Evolutionary conservation across 2,797 vertebrate species (phyloP).

Genomic region (Gymnodraco acuticeps): DNA sequence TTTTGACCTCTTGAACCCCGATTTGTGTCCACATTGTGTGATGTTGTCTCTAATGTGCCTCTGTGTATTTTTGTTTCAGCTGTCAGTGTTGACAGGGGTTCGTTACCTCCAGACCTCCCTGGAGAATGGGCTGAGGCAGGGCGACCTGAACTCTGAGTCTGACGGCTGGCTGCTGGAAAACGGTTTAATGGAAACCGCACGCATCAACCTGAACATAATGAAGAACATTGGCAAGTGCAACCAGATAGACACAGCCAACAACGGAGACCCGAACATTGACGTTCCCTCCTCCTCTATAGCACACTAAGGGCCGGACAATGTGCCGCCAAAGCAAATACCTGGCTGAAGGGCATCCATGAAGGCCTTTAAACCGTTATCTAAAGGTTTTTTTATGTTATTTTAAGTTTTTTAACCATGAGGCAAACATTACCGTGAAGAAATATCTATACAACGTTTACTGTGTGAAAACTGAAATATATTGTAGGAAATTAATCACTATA

Average conservation of each 20-base stretch:
- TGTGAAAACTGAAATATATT: conserved; percentile 1
- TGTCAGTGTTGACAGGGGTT: conserved; percentile 91
- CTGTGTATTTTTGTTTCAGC: conserved; percentile 71
- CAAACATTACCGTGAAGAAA: background rate
- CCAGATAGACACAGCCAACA: conserved; percentile 85
- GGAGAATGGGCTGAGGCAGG: conserved; percentile 89
- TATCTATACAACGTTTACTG: background rate
- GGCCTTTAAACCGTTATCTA: conserved; percentile 1
- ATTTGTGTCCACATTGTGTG: background rate
- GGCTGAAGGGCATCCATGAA: conserved; percentile 17
- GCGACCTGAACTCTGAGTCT: conserved; percentile 89
- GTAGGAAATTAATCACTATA: background rate
- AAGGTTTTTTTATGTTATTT: background rate
- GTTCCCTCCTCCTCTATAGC: conserved; percentile 83
- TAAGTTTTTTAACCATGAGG: background rate
- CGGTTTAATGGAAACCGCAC: conserved; percentile 91
- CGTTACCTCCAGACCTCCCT: conserved; percentile 94
- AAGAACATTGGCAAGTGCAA: conserved; percentile 92
- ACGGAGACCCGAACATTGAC: conserved; percentile 89
- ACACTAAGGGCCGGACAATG: conserved; percentile 85
- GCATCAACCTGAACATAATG: conserved; percentile 90
- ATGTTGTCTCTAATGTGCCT: background rate
- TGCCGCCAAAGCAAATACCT: conserved; percentile 76
- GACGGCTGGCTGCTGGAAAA: conserved; percentile 94
- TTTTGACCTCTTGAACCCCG: background rate